Conservation (phyloP, 2,888 invertebrate genomes). For the Sinodicranocentrus sp. region DNA sequence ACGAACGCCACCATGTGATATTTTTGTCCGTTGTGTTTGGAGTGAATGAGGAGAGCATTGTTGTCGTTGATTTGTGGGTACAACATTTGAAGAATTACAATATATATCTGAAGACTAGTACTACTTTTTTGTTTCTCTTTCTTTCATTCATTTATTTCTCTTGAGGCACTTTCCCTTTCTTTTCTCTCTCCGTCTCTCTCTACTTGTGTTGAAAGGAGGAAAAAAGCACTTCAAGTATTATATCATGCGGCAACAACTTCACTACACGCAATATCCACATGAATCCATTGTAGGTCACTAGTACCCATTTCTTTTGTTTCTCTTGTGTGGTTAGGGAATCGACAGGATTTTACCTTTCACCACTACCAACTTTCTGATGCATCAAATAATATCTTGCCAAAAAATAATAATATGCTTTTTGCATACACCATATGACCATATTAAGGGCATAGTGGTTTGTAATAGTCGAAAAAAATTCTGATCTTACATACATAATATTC, state of each 20-base stretch:
- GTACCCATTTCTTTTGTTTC: conserved; percentile 3
- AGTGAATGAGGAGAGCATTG: conserved; percentile 31
- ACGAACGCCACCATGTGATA: not conserved
- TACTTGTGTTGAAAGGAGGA: not conserved
- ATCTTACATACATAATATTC: too few species aligned
- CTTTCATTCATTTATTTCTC: conserved; percentile 59
- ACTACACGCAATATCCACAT: not conserved
- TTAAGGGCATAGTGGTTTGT: too few species aligned
- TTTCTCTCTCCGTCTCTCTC: not conserved
- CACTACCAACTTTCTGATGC: too few species aligned
- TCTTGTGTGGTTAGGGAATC: not conserved
- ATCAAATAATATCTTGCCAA: too few species aligned
- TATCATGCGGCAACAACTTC: not conserved
- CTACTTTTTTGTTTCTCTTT: conserved; percentile 38
- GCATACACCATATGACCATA: too few species aligned
- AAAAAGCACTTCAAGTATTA: conserved; percentile 11
- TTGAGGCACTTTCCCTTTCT: conserved; percentile 33
- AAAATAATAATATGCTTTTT: too few species aligned
- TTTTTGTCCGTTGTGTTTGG: not conserved
- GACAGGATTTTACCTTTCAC: too few species aligned
- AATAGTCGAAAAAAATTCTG: too few species aligned
- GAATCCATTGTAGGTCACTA: conserved; percentile 7
- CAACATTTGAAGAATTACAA: conserved; percentile 61
- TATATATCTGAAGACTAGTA: conserved; percentile 28
- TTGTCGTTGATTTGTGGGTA: conserved; percentile 65